Base-by-base conservation (phyloP, 2,797 vertebrate species). In the Onychomys leucogaster region DNA sequence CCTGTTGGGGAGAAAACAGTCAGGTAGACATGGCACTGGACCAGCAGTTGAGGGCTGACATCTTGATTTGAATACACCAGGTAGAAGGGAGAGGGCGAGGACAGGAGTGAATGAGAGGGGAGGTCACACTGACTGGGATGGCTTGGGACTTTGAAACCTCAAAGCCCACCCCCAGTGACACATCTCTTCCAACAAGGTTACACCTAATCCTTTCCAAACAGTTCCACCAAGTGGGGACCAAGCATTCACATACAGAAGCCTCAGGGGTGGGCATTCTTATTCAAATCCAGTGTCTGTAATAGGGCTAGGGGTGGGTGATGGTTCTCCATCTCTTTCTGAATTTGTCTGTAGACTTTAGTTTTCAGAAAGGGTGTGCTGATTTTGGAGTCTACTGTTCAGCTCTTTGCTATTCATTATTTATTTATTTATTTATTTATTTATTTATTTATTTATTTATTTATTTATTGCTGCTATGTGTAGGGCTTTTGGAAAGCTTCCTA, bases 1-100 rank as follows among this genome's bases (percentile, higher is more conserved):
- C 1, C 25, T 0, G 0, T 32, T 46, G 3, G 37, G 3, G 32
- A 85, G 32, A 12, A 52, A n/a, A 5, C 21, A 21, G 25, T 17
- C 46, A 69, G 11, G 11, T n/a, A 41, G 43, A 11, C 57, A 19
- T n/a, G 11, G 11, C 17, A 13, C 10, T 5, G 41, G 41, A 34
- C 10, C 41, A 19, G 19, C 32, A 23, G 3, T 5, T 49, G 32
- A n/a, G 61, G 2, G 11, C 29, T 2, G 13, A 84, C 27, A 34
- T 46, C 29, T 46, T 46, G 41, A 41, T 16, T 11, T 12, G 4
- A 65, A 52, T 49, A 6, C 19, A 52, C 63, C 67, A 55, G 84
- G 34, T 5, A 9, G 4, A 25, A 4, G 7, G 49, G 34, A 5
- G 3, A 52, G 61, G 21, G 21, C 5, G 1, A 10, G 19, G 63